These are phyloP conservation scores for Typhlichthys eigenmanni DNA, from an alignment of 2,797 vertebrate species.

Conservation along the genomic window DNA sequence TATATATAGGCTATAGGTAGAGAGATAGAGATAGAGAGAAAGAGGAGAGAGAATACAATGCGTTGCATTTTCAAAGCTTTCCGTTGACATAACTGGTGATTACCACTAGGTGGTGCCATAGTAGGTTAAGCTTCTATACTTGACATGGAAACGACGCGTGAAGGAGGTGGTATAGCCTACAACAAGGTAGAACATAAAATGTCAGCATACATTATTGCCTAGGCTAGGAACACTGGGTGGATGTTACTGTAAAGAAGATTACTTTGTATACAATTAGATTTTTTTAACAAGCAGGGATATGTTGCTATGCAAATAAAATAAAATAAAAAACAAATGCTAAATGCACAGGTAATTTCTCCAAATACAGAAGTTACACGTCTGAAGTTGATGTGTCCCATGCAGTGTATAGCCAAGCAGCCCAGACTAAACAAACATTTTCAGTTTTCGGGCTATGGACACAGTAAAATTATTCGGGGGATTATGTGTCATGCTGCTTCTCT, in stretches of 20 bases:
- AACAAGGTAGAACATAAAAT: not conserved
- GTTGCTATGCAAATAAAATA: too few relatives aligned
- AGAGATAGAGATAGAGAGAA: too few relatives aligned
- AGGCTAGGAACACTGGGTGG: too few relatives aligned
- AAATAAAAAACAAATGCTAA: too few relatives aligned
- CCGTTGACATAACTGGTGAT: constrained; percentile 32
- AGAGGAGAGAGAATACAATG: too few relatives aligned
- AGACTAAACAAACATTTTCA: constrained; percentile 24
- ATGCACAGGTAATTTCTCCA: not conserved
- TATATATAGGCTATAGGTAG: too few relatives aligned
- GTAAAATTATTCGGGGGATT: constrained; percentile 26
- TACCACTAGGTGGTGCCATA: constrained; percentile 70
- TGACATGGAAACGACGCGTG: not conserved
- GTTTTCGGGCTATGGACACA: constrained; percentile 14
- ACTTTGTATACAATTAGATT: too few relatives aligned
- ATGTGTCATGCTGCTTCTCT: constrained; percentile 12
- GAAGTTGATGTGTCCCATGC: constrained; percentile 2
- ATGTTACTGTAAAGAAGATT: too few relatives aligned
- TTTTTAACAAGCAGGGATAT: too few relatives aligned
- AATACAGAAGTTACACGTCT: constrained; percentile 12
- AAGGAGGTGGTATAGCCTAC: not conserved
- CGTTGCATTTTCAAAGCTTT: not conserved
- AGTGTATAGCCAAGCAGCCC: constrained; percentile 5
- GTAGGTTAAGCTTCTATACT: constrained; percentile 7
- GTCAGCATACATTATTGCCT: too few relatives aligned